Evolutionary conservation across 37 sponge, comb jelly and placozoan genomes (phyloP).

Genomic region (Agelas oroides): DNA sequence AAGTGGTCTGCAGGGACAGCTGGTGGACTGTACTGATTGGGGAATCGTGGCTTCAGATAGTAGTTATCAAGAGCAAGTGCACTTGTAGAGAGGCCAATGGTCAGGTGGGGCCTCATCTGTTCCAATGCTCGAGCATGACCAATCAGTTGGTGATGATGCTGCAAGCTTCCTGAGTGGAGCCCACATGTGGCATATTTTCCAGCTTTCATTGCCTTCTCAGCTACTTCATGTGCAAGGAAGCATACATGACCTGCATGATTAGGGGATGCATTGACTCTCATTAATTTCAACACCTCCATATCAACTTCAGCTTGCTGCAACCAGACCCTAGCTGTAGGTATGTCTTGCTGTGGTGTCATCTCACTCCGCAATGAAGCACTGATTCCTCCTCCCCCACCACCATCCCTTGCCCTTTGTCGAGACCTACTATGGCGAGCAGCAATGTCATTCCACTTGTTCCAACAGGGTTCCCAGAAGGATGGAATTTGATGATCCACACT

Average conservation of each 20-base stretch:
- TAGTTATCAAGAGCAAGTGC: constrained; percentile 20
- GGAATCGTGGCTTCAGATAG: constrained; percentile 44
- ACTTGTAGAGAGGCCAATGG: background rate
- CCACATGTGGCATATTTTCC: constrained; percentile 43
- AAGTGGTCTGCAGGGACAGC: constrained; percentile 13
- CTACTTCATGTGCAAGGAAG: constrained; percentile 60
- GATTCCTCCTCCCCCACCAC: background rate
- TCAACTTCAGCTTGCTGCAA: constrained; percentile 47
- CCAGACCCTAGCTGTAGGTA: constrained; percentile 40
- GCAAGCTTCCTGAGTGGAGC: background rate
- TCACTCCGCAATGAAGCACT: too few species aligned
- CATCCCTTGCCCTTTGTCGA: background rate
- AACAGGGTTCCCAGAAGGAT: background rate
- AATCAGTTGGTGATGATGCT: background rate
- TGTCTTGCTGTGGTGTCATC: constrained; percentile 3
- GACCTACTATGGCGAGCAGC: background rate
- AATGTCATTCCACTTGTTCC: background rate
- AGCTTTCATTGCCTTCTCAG: constrained; percentile 60
- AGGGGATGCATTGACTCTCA: background rate
- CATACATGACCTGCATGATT: constrained; percentile 9
- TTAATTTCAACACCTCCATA: background rate
- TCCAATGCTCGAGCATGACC: background rate
- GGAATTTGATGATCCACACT: background rate
- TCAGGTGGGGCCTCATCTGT: background rate
- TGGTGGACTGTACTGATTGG: background rate